phyloP scores from a whole-genome alignment of 1,140 invertebrate species.

The Diachasma alloeum region DNA sequence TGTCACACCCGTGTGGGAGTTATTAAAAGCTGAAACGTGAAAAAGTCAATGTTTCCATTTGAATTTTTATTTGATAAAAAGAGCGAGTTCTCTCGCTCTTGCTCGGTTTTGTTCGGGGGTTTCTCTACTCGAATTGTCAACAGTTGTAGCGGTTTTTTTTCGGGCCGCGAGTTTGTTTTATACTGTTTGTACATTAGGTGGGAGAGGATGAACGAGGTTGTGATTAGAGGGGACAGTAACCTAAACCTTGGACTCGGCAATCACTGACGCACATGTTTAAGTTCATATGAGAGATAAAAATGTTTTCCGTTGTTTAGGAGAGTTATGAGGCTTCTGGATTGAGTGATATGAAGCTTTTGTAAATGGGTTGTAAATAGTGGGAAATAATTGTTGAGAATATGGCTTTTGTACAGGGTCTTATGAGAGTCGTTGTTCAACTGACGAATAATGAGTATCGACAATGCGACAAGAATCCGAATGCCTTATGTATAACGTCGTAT shows the following conservation, averaged over 20 bases:
- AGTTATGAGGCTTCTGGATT: too few relatives aligned
- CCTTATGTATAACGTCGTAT: too few relatives aligned
- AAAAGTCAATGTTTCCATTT: slow-evolving; percentile 6
- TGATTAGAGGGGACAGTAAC: not conserved
- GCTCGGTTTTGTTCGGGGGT: too few relatives aligned
- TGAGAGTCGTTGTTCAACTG: too few relatives aligned
- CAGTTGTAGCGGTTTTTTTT: not conserved
- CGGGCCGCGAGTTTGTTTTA: not conserved
- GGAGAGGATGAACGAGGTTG: not conserved
- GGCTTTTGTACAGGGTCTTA: too few relatives aligned
- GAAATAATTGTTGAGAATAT: too few relatives aligned
- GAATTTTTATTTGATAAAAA: not conserved
- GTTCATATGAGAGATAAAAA: not conserved
- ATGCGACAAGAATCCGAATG: too few relatives aligned
- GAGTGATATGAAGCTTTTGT: too few relatives aligned
- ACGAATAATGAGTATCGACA: too few relatives aligned
- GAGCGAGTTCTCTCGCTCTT: not conserved
- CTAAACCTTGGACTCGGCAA: not conserved
- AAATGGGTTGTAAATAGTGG: too few relatives aligned
- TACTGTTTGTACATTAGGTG: not conserved
- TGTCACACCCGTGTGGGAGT: not conserved
- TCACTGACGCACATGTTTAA: not conserved
- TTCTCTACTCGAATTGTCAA: not conserved
- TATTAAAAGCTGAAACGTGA: slow-evolving; percentile 1
- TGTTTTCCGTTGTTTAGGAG: not conserved